Percentiles rank a stretch among this genome's conserved stretches.
These are phyloP conservation scores for Neolamprologus variostigma DNA, from an alignment of 2,113 vertebrate species.

Conservation along the genomic window DNA sequence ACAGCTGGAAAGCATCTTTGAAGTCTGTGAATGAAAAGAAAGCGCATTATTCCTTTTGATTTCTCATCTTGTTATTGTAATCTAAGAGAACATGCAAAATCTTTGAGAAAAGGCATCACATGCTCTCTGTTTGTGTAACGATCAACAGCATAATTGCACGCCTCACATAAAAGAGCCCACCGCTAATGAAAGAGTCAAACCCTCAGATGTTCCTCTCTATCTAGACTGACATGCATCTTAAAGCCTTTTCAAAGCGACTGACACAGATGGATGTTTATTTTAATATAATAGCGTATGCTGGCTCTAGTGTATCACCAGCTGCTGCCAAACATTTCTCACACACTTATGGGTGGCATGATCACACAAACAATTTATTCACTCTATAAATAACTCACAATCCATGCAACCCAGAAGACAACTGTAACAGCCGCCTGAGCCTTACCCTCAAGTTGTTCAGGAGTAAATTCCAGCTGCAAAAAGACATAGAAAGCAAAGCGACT, in stretches of 20 bases:
- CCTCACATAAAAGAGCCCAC: neutral
- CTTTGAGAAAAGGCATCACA: neutral
- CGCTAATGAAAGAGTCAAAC: neutral
- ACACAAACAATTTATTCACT: neutral
- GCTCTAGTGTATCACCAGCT: constrained; percentile 6
- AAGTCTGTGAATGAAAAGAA: constrained; percentile 58
- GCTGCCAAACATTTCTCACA: neutral
- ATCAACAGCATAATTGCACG: neutral
- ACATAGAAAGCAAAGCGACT: neutral
- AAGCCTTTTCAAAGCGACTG: neutral
- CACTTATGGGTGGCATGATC: neutral
- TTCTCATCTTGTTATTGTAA: neutral
- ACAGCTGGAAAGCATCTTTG: constrained; percentile 76
- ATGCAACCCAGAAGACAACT: neutral
- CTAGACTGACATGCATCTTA: neutral
- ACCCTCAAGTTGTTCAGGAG: constrained; percentile 82
- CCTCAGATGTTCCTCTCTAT: neutral
- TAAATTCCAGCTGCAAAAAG: constrained; percentile 80
- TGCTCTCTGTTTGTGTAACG: neutral
- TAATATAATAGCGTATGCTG: neutral
- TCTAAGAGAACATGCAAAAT: neutral
- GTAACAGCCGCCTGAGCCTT: constrained; percentile 20
- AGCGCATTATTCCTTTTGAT: neutral
- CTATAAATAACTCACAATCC: constrained; percentile 29
- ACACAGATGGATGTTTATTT: neutral